phyloP scores from a whole-genome alignment of 1,140 invertebrate genomes.

The Chlorops oryzae region DNA sequence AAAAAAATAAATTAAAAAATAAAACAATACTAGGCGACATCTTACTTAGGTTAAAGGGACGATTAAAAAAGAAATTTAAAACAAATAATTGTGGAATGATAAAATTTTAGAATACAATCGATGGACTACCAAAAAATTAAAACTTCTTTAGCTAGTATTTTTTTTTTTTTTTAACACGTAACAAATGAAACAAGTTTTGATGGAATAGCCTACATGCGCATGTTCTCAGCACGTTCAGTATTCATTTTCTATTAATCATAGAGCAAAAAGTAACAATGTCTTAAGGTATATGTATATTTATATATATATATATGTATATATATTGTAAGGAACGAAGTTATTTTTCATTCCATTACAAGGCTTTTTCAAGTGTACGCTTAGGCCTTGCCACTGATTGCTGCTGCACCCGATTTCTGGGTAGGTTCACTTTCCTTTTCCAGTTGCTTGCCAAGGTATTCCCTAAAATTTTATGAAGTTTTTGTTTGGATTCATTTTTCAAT shows the following conservation, averaged over 20 bases:
- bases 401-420: constrained; percentile 26
- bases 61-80: constrained; percentile 5
- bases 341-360: too few relatives aligned
- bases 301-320: constrained; percentile 1
- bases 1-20: constrained; percentile 17
- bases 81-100: too few relatives aligned
- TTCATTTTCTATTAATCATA: too few relatives aligned
- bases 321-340: not conserved
- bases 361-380: constrained; percentile 22
- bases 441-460: constrained; percentile 95
- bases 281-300: not conserved
- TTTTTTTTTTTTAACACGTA: too few relatives aligned
- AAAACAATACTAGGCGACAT: constrained; percentile 29
- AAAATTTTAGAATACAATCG: too few relatives aligned
- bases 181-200: too few relatives aligned
- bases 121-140: too few relatives aligned
- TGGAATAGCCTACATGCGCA: too few relatives aligned
- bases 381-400: constrained; percentile 43
- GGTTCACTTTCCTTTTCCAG: constrained; percentile 72
- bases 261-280: not conserved
- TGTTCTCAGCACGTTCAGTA: too few relatives aligned
- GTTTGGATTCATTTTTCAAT: too few relatives aligned
- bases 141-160: too few relatives aligned
- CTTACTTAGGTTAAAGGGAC: not conserved
- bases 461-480: too few relatives aligned